phyloP scores from a whole-genome alignment of 1,140 invertebrate species.

The Trypoxylus dichotomus region DNA sequence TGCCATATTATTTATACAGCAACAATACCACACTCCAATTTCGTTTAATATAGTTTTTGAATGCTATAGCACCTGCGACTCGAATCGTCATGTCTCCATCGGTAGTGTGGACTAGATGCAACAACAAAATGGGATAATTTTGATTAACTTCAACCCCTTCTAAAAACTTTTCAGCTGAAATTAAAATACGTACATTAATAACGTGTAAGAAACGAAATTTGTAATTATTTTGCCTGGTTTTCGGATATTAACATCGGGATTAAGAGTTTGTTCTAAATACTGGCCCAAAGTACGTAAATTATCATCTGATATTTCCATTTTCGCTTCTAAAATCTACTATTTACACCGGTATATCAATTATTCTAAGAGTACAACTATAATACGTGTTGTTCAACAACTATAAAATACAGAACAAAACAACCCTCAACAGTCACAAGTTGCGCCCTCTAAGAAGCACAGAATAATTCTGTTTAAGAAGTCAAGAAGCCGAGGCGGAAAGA shows the following conservation, averaged over 20 bases:
- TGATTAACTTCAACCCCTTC: slow-evolving; percentile 87
- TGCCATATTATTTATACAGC: not conserved
- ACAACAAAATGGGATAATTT: slow-evolving; percentile 85
- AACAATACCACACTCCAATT: slow-evolving; percentile 88
- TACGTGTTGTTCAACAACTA: too few species aligned
- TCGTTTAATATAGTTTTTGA: slow-evolving; percentile 96
- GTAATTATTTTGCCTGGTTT: slow-evolving; percentile 68
- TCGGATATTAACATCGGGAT: slow-evolving; percentile 76
- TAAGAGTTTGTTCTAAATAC: slow-evolving; percentile 89
- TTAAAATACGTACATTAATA: not conserved
- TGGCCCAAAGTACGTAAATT: slow-evolving; percentile 78
- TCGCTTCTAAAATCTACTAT: slow-evolving; percentile 1
- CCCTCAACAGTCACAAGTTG: too few species aligned
- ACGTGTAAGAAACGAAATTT: not conserved
- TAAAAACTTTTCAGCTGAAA: slow-evolving; percentile 89
- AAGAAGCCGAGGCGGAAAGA: too few species aligned
- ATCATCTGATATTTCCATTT: slow-evolving; percentile 81
- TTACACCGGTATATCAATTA: slow-evolving; percentile 3
- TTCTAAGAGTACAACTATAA: not conserved
- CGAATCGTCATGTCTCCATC: slow-evolving; percentile 79
- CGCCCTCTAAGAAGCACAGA: too few species aligned
- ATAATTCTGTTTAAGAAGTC: too few species aligned
- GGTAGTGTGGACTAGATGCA: slow-evolving; percentile 81
- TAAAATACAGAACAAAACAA: too few species aligned
- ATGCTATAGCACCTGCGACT: slow-evolving; percentile 86